Percentiles rank a stretch among this genome's conserved stretches.
Conservation (phyloP, 2,888 invertebrate species). For the Ditula angustiorana region DNA sequence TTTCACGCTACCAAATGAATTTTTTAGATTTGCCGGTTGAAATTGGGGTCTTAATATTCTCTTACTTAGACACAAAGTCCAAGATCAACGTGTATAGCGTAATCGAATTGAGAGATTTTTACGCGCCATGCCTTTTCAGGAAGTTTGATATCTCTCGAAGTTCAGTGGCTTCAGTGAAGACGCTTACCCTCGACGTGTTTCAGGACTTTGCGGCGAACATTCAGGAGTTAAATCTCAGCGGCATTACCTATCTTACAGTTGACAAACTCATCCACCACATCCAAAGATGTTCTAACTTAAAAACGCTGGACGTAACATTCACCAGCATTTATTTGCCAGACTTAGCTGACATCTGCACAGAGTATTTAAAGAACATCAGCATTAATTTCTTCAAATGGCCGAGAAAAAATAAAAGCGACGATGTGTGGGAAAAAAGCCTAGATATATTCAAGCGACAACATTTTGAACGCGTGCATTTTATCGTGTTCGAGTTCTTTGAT, state of each 20-base stretch:
- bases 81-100: slow-evolving; percentile 50
- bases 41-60: slow-evolving; percentile 49
- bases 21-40: slow-evolving; percentile 52
- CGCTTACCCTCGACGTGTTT: slow-evolving; percentile 49
- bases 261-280: slow-evolving; percentile 48
- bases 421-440: slow-evolving; percentile 44
- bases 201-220: slow-evolving; percentile 48
- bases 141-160: slow-evolving; percentile 51
- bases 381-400: slow-evolving; percentile 56
- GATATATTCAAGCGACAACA: slow-evolving; percentile 49
- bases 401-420: slow-evolving; percentile 44
- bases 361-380: slow-evolving; percentile 50
- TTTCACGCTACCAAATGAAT: slow-evolving; percentile 37
- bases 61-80: slow-evolving; percentile 47
- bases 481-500: slow-evolving; percentile 53
- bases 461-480: slow-evolving; percentile 53
- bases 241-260: slow-evolving; percentile 52
- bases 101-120: slow-evolving; percentile 49
- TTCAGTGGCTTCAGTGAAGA: slow-evolving; percentile 48
- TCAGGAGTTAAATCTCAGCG: slow-evolving; percentile 53
- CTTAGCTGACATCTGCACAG: slow-evolving; percentile 51
- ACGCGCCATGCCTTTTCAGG: slow-evolving; percentile 51
- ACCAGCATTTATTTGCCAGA: slow-evolving; percentile 56
- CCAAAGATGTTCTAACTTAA: slow-evolving; percentile 47
- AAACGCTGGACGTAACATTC: slow-evolving; percentile 55